phyloP scores from a whole-genome alignment of 2,113 vertebrate species.

The Girardinichthys multiradiatus region DNA sequence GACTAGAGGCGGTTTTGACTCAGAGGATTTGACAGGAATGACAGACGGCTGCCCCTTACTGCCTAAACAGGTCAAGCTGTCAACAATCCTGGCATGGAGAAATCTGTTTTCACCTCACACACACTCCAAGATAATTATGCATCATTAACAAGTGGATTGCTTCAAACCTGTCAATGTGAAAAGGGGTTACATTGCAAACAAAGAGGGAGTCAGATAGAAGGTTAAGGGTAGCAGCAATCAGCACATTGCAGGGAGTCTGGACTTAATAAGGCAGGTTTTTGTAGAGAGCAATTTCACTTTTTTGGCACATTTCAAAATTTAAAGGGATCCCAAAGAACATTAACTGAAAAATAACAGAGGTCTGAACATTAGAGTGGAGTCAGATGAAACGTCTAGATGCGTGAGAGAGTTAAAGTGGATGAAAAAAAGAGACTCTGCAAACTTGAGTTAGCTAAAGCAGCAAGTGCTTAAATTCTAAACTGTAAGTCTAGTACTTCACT shows the following conservation, averaged over 20 bases:
- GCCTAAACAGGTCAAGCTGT: slow-evolving; percentile 41
- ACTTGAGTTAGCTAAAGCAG: background rate
- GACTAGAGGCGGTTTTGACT: background rate
- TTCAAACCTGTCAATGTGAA: slow-evolving; percentile 29
- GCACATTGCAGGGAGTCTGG: background rate
- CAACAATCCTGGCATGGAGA: slow-evolving; percentile 31
- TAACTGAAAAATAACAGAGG: background rate
- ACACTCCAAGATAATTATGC: slow-evolving; percentile 63
- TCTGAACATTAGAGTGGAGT: background rate
- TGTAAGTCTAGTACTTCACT: background rate
- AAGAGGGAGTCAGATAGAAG: background rate
- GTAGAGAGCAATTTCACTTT: background rate
- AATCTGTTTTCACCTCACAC: slow-evolving; percentile 44
- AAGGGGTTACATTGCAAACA: slow-evolving; percentile 31
- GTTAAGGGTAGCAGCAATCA: background rate
- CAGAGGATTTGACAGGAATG: slow-evolving; percentile 31
- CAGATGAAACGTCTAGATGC: too few relatives aligned
- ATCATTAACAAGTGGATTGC: slow-evolving; percentile 50
- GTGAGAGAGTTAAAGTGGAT: too few relatives aligned
- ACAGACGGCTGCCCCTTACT: slow-evolving; percentile 27
- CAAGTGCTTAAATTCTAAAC: background rate
- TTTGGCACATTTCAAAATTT: background rate
- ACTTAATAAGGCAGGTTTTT: background rate
- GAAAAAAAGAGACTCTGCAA: too few relatives aligned
- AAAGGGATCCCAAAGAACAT: background rate